Base-by-base conservation (phyloP, 2,888 invertebrate species). In the Phalera bucephala region DNA sequence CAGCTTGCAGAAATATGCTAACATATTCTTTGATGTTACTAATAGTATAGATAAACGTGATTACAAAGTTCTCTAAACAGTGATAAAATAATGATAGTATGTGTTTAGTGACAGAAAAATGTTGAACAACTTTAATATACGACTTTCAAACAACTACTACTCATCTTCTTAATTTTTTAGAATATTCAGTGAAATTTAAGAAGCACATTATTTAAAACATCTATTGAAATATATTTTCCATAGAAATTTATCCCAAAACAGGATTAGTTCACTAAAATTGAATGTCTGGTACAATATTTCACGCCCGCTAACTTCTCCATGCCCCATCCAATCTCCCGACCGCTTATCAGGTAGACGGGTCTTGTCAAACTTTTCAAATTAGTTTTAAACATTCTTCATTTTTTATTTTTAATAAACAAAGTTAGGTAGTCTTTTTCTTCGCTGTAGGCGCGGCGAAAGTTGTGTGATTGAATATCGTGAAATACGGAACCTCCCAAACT, bases 301-400 rank as follows among this genome's bases (percentile, higher is more conserved):
- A 74, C 73, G 72, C 67, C 55, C 52, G 71, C 64, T 67, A 77
- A 78, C 72, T 80, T 80, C 62, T 65, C 65, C 74, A 67, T 74
- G 74, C 70, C 67, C 70, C 68, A 73, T 76, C 72, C 72, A 77
- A 80, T 82, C 71, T 80, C 60, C 66, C 70, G 67, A 63, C 66
- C 71, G 74, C 76, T 78, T 79, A 79, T 76, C 82, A 81, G 82
- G 80, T 80, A 75, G 68, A 72, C 67, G 73, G 68, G 70, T 42
- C 71, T 68, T 73, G 76, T 77, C 75, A 80, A 83, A 82, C 74
- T 82, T 82, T 79, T 78, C 52, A 77, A 80, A 84, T 83, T 75
- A 73, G 64, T 74, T 79, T 74, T 62, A 61, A 69, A 72, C 63
- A 70, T 68, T 65, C 55, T 56, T 59, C 53, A 55, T 64, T 66